Evolutionary conservation across 2,797 vertebrate genomes (phyloP).

Genomic region (Ibycter americanus): DNA sequence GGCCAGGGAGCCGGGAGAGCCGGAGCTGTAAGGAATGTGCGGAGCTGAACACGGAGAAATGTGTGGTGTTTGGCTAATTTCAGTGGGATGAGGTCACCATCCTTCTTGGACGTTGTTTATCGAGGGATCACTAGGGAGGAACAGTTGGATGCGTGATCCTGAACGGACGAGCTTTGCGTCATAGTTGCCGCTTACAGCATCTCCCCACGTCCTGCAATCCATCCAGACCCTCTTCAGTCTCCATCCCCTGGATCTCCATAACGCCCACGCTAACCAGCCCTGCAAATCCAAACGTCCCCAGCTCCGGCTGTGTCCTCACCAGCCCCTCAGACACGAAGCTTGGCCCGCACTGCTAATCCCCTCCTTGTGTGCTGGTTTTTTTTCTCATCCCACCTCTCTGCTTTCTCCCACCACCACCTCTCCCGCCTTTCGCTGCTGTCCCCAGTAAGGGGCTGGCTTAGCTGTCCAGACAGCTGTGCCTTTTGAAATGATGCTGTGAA

Average conservation of each 20-base stretch:
- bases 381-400: background rate
- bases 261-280: constrained; percentile 15
- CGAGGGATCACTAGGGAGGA: constrained; percentile 49
- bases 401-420: background rate
- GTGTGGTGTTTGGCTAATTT: constrained; percentile 60
- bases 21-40: background rate
- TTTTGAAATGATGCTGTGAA: background rate
- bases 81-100: constrained; percentile 56
- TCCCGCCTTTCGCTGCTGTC: constrained; percentile 7
- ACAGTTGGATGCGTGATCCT: constrained; percentile 50
- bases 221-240: background rate
- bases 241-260: background rate
- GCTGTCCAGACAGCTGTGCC: constrained; percentile 33
- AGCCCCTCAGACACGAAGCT: background rate
- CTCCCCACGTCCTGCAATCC: background rate
- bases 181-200: constrained; percentile 40
- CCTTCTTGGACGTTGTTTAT: constrained; percentile 56
- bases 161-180: constrained; percentile 50
- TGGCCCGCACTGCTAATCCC: background rate
- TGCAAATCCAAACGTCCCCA: background rate
- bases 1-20: background rate
- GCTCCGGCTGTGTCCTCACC: background rate
- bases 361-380: background rate
- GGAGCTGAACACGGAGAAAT: constrained; percentile 34
- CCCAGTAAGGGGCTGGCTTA: background rate